Base-by-base conservation (phyloP, 2,888 invertebrate genomes). In the Pimpla rufipes region DNA sequence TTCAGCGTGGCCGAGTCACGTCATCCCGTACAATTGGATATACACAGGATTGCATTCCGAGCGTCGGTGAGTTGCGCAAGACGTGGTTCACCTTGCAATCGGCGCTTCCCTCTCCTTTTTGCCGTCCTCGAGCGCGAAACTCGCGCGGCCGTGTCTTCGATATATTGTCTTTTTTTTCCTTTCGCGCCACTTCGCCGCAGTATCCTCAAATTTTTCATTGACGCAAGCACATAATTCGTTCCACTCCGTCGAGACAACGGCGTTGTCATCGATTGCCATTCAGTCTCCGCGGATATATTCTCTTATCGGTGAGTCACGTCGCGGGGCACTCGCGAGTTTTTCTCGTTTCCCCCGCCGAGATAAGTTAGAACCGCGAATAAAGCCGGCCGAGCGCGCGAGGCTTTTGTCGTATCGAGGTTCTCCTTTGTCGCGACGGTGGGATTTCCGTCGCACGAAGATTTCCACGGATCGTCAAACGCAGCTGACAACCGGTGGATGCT, bases 1-100 rank as follows among this genome's bases (percentile, higher is more conserved):
- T 70, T 70, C 11, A 47, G 40, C 62, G 21, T 18, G 42, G 35
- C 37, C 57, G 18, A 35, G 70, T 79, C 70, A 71, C 70, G 70
- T 76, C 71, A 81, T 76, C 40, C 66, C 64, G n/a, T n/a, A 66
- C 64, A 75, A 83, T 75, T 59, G 55, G 64, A 62, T 62, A 70
- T 82, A 59, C 11, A 35, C 50, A 70, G 57, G 40, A 79, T 71
- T 50, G 64, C 66, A 71, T 83, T 79, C 35, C 64, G 47, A 40
- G 45, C 64, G 74, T 68, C 78, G 45, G 78, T 73, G 21, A 29
- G 70, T 83, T 83, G 55, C 79, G 83, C 66, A 83, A 84, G 37
- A 71, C 78, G 84, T 74, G 57, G 81, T 50, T 81, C 81, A 81
- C 79, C 81, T 83, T 81, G 78, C 70, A 66, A 75, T 42, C 37